Percentiles rank a stretch among this genome's conserved stretches.
Evolutionary conservation across 2,113 vertebrate species (phyloP).

Genomic region (rat (Rattus norvegicus)): GRCr8 NC_086020.1:66150001-66150500

Average conservation of each 20-base stretch:
- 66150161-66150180: neutral
- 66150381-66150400: slow-evolving; percentile 68
- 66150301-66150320: neutral
- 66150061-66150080: neutral
- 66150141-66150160: slow-evolving; percentile 32
- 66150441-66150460: slow-evolving; percentile 86
- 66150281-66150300: neutral
- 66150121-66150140: neutral
- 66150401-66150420: slow-evolving; percentile 74
- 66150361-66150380: slow-evolving; percentile 38
- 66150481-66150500: slow-evolving; percentile 87
- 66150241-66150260: neutral
- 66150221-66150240: neutral
- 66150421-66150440: slow-evolving; percentile 81
- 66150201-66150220: neutral
- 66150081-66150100: neutral
- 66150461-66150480: slow-evolving; percentile 88
- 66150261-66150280: slow-evolving; percentile 21
- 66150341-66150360: neutral
- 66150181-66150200: neutral
- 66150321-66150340: slow-evolving; percentile 3
- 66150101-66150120: neutral
- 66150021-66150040: neutral
- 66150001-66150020: neutral
- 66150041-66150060: neutral